Base-by-base conservation (phyloP, 2,888 invertebrate species). In the Pristionchus exspectatus region DNA sequence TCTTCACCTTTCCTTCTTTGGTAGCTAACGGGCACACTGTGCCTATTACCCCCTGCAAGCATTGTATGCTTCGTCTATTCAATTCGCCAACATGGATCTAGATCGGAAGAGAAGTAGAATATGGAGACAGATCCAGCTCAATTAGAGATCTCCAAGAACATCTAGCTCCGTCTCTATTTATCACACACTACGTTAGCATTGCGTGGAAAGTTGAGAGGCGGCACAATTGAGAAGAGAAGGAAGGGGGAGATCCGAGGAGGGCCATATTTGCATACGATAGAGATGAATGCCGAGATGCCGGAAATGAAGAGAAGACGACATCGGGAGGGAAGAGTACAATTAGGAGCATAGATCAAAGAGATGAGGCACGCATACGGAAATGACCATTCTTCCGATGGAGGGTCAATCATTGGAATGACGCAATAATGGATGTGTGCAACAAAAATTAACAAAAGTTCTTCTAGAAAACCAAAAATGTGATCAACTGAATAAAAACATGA, bases 281-380 rank as follows among this genome's bases (percentile, higher is more conserved):
- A 50, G 59, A 50, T n/a, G n/a, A n/a, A n/a, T 33, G 84, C 27
- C 14, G 84, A 59, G 59, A 59, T 59, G 84, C 87, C 87, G 87
- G 87, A 87, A 87, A 69, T 54, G 87, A 66, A 21, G 87, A 87
- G 50, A 69, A 27, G 69, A 87, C 33, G 69, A 87, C 33, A 69
- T 30, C 44, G 44, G 38, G 33, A 44, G 66, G 33, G 69, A 50
- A 66, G 69, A 56, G 84, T 44, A 69, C 87, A 69, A 66, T 69
- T 87, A 87, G 84, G 33, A n/a, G 44, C 16, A 56, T 85, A 56
- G 59, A 81, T 81, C 81, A 81, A 54, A 81, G 81, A 44, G 44
- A 50, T 50, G 54, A 27, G 44, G 81, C n/a, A 50, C 56, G 33
- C 59, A 84, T 24, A 84, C 84, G 56, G 84, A 63, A 84, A 63